Evolutionary conservation across 2,888 invertebrate genomes (phyloP).

Genomic region (Nebria brevicollis): DNA sequence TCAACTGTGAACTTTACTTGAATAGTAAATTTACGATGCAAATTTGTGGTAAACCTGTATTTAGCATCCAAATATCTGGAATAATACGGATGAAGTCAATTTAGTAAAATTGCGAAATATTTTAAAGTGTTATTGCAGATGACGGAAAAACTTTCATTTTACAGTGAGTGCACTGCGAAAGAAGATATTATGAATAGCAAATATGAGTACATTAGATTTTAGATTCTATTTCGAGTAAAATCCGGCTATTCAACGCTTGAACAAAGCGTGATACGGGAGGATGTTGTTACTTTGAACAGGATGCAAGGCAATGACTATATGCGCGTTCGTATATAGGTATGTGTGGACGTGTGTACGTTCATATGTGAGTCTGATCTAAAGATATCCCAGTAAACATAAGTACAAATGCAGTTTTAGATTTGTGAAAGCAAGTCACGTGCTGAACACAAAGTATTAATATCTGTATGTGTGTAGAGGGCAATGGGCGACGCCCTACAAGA

Average conservation of each 20-base stretch:
- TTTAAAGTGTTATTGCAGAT: neutral
- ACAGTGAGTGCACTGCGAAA: neutral
- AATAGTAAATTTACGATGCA: neutral
- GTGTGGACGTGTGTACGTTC: neutral
- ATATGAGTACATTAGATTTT: conserved; percentile 15
- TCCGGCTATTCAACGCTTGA: conserved; percentile 7
- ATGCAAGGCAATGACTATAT: neutral
- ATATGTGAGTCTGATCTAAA: conserved; percentile 21
- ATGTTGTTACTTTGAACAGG: conserved; percentile 1
- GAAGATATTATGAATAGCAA: neutral
- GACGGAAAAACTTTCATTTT: neutral
- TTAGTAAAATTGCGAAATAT: neutral
- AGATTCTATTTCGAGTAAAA: conserved; percentile 9
- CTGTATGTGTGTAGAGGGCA: conserved; percentile 10
- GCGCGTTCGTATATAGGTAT: neutral
- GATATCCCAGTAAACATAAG: conserved; percentile 38
- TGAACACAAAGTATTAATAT: conserved; percentile 40
- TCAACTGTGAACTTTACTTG: neutral
- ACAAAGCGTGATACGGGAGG: neutral
- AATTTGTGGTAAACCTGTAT: neutral
- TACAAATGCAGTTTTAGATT: conserved; percentile 24
- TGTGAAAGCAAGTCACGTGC: conserved; percentile 28
- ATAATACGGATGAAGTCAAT: neutral
- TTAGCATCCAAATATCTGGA: no score
- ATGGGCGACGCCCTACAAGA: conserved; percentile 8